Percentiles rank a stretch among this genome's conserved stretches.
phyloP scores from a whole-genome alignment of 2,888 invertebrate genomes.

The Amiota minor region DNA sequence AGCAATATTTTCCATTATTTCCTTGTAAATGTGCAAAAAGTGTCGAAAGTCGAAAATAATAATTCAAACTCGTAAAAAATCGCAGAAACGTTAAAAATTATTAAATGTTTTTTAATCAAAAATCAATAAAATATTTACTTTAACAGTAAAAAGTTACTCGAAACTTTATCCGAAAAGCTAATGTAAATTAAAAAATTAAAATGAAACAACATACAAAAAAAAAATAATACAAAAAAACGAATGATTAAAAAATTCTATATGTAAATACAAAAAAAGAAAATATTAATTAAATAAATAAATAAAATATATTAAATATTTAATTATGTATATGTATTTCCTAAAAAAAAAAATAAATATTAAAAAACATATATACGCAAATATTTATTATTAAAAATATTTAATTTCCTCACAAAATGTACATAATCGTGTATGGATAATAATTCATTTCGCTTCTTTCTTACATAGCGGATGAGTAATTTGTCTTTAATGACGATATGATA shows the following conservation, averaged over 20 bases:
- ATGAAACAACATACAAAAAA: conserved; percentile 24
- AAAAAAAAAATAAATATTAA: conserved; percentile 37
- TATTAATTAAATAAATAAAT: conserved; percentile 35
- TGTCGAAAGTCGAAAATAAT: conserved; percentile 35
- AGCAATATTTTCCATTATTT: no score
- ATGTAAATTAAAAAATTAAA: conserved; percentile 1
- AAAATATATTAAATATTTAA: conserved; percentile 34
- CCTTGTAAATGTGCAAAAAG: not conserved
- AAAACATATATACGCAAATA: not conserved
- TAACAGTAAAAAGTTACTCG: conserved; percentile 21
- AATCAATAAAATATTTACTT: conserved; percentile 23
- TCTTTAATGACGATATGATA: no score
- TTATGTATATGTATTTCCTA: conserved; percentile 47
- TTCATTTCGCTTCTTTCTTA: no score
- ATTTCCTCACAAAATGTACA: no score
- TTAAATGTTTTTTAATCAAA: conserved; percentile 24
- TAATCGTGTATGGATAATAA: no score
- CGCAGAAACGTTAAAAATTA: conserved; percentile 21
- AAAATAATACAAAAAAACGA: conserved; percentile 16
- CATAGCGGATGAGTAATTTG: no score
- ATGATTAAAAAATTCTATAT: not conserved
- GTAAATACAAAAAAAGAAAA: conserved; percentile 29
- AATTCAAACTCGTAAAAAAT: conserved; percentile 45
- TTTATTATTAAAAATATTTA: no score
- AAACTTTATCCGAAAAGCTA: conserved; percentile 15